phyloP scores from a whole-genome alignment of 2,113 vertebrate species.

The Oxyruncus cristatus region DNA sequence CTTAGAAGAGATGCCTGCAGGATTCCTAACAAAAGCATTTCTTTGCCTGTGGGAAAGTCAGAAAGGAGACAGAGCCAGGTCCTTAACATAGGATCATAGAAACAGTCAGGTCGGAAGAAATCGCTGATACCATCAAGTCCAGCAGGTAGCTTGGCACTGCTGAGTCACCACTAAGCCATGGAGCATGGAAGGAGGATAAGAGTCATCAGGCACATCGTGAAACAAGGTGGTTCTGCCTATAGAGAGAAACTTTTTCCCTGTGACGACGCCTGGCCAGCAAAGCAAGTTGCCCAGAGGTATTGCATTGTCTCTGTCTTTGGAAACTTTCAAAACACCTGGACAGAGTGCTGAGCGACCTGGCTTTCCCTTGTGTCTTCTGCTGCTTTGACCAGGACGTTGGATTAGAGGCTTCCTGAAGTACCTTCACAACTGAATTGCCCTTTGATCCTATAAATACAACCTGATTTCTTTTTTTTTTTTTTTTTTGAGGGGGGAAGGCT shows the following conservation, averaged over 20 bases:
- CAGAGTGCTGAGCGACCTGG: background rate
- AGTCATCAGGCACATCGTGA: background rate
- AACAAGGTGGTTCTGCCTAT: background rate
- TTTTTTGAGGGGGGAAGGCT: too few relatives aligned
- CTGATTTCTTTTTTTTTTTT: background rate
- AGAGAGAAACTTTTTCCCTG: background rate
- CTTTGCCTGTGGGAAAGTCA: background rate
- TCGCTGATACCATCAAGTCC: background rate
- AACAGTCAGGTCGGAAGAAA: background rate
- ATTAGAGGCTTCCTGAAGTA: background rate
- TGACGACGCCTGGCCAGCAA: accelerated
- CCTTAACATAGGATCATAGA: background rate
- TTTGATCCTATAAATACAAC: background rate
- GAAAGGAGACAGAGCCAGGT: background rate
- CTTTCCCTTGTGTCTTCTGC: background rate
- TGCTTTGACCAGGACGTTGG: background rate
- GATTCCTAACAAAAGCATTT: background rate
- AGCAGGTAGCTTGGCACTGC: background rate
- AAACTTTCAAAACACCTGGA: background rate
- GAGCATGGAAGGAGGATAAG: accelerated
- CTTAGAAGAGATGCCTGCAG: background rate
- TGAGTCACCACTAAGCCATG: background rate
- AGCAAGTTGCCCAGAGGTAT: background rate
- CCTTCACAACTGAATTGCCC: background rate
- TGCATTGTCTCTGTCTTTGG: background rate